Base-by-base conservation (phyloP, 2,797 vertebrate genomes). In the Alauda arvensis region DNA sequence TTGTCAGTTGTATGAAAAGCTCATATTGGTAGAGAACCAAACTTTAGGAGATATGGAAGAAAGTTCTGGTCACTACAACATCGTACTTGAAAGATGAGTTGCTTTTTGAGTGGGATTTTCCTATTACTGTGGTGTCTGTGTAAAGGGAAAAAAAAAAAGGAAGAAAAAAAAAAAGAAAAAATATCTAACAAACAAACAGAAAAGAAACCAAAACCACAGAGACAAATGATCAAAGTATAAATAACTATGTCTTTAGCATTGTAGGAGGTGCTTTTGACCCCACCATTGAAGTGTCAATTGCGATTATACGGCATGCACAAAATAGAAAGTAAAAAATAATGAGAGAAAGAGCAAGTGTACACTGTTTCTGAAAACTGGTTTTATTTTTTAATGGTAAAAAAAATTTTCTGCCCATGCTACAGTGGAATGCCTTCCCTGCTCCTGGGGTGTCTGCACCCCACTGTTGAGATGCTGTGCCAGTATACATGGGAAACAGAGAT, bases 381-480 rank as follows among this genome's bases (percentile, higher is more conserved):
- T 65, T 31, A 14, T 61, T 66, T 67, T 40, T 77, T 57, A n/a
- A 24, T 5, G 3, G 4, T 26, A 19, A 26, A 62, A 37, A 61
- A 24, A 4, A 10, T 16, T 61, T 71, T 46, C 17, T 61, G 39
- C 31, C 37, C 1, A 0, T 16, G 29, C 14, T 33, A 42, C 34
- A 56, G 23, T 8, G 40, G 34, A 45, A 24, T 45, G 15, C 16
- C 40, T 28, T 46, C 8, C 28, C 9, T 43, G n/a, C 5, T 17
- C 8, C 4, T 19, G 8, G 29, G 6, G 1, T 48, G 26, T 25
- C 7, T 39, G 39, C 19, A 48, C 12, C 19, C 19, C 2, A 0
- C 18, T 25, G 28, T 16, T 3, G 1, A 48, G 28, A 26, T 10
- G 5, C 42, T 31, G n/a, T 0, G 0, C 23, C 10, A 4, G 19